Base-by-base conservation (phyloP, 2,888 invertebrate genomes). In the Siphlonurus alternatus region DNA sequence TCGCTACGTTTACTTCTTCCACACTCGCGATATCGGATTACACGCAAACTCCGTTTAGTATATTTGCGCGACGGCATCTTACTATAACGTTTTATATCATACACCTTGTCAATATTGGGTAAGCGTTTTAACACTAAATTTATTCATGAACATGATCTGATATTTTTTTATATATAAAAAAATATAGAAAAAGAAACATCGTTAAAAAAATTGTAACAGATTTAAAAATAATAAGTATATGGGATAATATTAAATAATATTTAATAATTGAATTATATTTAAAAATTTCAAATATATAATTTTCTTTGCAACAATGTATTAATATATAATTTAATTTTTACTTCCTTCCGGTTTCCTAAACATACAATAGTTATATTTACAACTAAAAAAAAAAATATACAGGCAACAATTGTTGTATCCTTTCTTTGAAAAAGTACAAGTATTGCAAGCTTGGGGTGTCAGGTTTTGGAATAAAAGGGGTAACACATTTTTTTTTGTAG, bases 101-200 rank as follows among this genome's bases (percentile, higher is more conserved):
- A 5, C n/a, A n/a, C n/a, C 56, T 56, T 56, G 56, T 56, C 56
- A 56, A 56, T 56, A 56, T 56, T 56, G n/a, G 56, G 19, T 56
- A n/a, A 56, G 20, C 56, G 22, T 56, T 38, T 38, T 38, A 38
- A 38, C 38, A 38, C 38, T 15, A 38, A 38, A 38, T 38, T 38
- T 38, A 38, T 38, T 38, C 38, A 38, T 38, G 38, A 38, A 38
- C 38, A 38, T 38, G 38, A 38, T 15, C 5, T 15, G 38, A 38
- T 15, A 38, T 10, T 38, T 38, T 38, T 38, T 10, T 38, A 38
- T 10, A 10, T 10, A 38, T 38, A 38, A 38, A 10, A 38, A 38
- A 10, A 38, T n/a, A n/a, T n/a, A n/a, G n/a, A n/a, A n/a, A n/a
- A n/a, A n/a, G n/a, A n/a, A n/a, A n/a, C n/a, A n/a, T n/a, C n/a